These are phyloP conservation scores for Acromyrmex echinatior DNA, from an alignment of 1,140 invertebrate species.

Conservation along the genomic window DNA sequence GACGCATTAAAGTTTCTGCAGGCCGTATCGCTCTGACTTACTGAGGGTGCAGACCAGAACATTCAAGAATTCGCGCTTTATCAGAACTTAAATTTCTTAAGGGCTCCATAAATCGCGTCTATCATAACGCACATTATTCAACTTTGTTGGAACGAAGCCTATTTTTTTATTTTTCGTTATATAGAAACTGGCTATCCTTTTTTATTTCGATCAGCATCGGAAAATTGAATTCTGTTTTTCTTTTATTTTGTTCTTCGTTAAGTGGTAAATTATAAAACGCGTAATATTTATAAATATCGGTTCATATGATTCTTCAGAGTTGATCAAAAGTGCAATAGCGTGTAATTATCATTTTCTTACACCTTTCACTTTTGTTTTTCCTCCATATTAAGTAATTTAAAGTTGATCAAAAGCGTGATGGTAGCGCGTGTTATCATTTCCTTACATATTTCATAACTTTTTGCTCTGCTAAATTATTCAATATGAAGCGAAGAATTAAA, in stretches of 20 bases:
- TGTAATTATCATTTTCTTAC: conserved; percentile 1
- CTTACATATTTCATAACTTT: too few species aligned
- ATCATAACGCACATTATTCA: background rate
- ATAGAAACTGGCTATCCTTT: background rate
- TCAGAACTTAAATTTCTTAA: background rate
- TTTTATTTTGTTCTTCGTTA: background rate
- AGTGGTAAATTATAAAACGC: background rate
- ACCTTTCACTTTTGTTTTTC: background rate
- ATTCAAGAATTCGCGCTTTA: background rate
- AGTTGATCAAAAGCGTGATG: too few species aligned
- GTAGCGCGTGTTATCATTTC: too few species aligned
- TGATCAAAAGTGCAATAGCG: background rate
- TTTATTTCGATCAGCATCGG: background rate
- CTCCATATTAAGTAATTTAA: background rate
- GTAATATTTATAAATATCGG: conserved; percentile 5
- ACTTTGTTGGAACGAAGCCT: too few species aligned
- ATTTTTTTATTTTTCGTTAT: background rate
- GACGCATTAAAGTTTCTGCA: conserved; percentile 20
- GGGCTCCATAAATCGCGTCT: background rate
- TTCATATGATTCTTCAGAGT: background rate
- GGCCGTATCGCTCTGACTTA: conserved; percentile 6
- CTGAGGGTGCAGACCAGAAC: background rate
- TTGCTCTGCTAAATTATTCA: background rate
- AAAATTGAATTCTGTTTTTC: background rate
- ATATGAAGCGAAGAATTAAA: background rate